phyloP scores from a whole-genome alignment of 2,113 vertebrate species.

The Hippocampus zosterae region DNA sequence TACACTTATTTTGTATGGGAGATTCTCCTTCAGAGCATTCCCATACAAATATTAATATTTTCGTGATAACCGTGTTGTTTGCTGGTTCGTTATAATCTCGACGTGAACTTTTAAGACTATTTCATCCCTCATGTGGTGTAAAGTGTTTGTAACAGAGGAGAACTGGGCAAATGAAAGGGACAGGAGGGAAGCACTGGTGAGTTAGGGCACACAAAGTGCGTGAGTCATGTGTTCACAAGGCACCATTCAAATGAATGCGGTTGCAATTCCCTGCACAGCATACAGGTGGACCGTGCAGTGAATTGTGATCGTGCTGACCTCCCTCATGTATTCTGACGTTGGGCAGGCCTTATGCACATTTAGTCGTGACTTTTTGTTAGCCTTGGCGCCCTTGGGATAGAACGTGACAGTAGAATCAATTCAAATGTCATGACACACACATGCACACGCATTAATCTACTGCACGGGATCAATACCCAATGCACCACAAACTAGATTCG shows the following conservation, averaged over 20 bases:
- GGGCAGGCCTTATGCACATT: slow-evolving; percentile 42
- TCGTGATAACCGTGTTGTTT: too few species aligned
- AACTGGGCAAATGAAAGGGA: neutral
- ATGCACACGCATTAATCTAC: slow-evolving; percentile 2
- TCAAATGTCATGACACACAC: slow-evolving; percentile 22
- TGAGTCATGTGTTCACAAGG: neutral
- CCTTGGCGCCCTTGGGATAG: slow-evolving; percentile 33
- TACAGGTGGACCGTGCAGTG: neutral
- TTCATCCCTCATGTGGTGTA: neutral
- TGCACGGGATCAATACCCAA: slow-evolving; percentile 12
- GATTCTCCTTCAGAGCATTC: too few species aligned
- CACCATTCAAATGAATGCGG: neutral
- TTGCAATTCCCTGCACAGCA: neutral
- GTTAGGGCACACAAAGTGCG: neutral
- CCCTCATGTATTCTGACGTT: neutral
- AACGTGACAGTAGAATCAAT: slow-evolving; percentile 30
- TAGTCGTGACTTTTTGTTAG: slow-evolving; percentile 41
- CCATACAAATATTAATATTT: too few species aligned
- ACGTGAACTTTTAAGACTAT: neutral
- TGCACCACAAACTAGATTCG: neutral
- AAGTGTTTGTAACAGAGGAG: neutral
- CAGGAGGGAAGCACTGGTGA: neutral
- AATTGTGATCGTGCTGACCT: slow-evolving; percentile 3
- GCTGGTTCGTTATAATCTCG: neutral
- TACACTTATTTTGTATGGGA: too few species aligned